Base-by-base conservation (phyloP, 2,113 vertebrate species). In the Andinoacara biseriatus region DNA sequence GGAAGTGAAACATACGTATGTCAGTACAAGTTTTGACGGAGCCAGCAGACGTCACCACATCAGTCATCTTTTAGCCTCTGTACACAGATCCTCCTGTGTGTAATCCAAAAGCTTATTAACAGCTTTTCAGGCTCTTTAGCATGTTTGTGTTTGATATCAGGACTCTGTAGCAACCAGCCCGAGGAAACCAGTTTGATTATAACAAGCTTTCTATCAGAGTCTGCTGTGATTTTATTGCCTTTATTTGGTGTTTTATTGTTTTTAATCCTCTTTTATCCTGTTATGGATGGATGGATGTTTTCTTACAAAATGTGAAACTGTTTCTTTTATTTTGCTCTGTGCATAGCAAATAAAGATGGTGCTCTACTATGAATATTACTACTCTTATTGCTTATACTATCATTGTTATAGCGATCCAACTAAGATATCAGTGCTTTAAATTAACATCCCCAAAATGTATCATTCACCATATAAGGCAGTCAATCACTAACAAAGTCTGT, bases 1-100 rank as follows among this genome's bases (percentile, higher is more conserved):
- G 67, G 67, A 72, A 72, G 67, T 72, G 67, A 72, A 72, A 72
- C 43, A 54, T 3, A 72, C 20, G 26, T 14, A 52, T 72, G 67
- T 72, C 67, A 54, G 67, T 54, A 33, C 67, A 72, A 54, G 67
- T n/a, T 72, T 72, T 11, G 17, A 72, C 40, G 20, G 67, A 54
- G 46, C 46, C 43, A 72, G 67, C 46, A 54, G 10, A 72, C 67
- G 46, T 72, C 67, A 72, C 26, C 46, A 54, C 46, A 72, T 1
- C 1, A 54, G 67, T 72, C 67, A 72, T 72, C 67, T 54, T 26
- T n/a, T 72, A 33, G 67, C 67, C 46, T 1, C 46, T 14, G 26
- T 26, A 15, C 46, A 31, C 46, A n/a, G 17, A 33, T 54, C 26
- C 26, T 72, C 10, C 24, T 69, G 17, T 69, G 17, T 52, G 65